Evolutionary conservation across 2,797 vertebrate genomes (phyloP).

Genomic region (Syncerus caffer): DNA sequence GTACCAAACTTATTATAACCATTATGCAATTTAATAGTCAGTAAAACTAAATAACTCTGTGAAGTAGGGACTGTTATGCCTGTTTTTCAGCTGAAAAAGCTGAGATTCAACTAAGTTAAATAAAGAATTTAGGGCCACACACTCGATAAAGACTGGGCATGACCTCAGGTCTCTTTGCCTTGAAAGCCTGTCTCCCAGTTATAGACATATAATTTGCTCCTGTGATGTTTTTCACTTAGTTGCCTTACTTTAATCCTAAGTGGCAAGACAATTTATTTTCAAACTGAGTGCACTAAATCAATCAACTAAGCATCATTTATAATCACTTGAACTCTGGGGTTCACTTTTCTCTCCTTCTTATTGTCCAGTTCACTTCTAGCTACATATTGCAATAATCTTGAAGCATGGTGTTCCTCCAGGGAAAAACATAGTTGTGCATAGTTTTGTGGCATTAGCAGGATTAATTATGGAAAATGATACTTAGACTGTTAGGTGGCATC

Average conservation of each 20-base stretch:
- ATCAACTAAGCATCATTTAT: background rate
- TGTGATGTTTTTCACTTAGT: background rate
- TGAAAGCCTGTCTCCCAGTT: background rate
- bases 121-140: background rate
- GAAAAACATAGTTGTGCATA: constrained; percentile 45
- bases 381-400: background rate
- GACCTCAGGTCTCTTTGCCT: background rate
- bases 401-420: background rate
- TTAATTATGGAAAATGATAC: constrained; percentile 33
- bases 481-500: background rate
- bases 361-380: constrained; percentile 26
- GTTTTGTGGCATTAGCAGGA: constrained; percentile 11
- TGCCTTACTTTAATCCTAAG: constrained; percentile 4
- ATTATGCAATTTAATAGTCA: background rate
- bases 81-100: background rate
- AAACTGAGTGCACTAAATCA: background rate
- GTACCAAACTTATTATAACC: background rate
- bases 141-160: background rate
- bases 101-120: background rate
- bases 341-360: constrained; percentile 25
- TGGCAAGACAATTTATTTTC: background rate
- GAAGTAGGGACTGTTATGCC: background rate
- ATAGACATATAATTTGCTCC: background rate
- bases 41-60: background rate
- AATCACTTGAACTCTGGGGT: background rate